phyloP scores from a whole-genome alignment of 2,113 vertebrate genomes.

The Cisticola juncidis region DNA sequence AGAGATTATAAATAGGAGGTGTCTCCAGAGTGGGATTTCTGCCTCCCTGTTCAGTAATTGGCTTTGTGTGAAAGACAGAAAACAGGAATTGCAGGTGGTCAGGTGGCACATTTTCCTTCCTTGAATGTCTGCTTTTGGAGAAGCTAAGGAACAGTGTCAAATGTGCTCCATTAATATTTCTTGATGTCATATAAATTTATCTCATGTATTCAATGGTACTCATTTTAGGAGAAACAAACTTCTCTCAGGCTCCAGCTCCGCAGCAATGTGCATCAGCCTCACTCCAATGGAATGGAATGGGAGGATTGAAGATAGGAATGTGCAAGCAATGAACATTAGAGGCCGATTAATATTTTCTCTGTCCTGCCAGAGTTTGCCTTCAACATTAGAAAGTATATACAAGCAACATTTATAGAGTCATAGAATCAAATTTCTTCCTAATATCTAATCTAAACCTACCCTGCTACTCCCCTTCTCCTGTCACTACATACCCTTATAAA shows the following conservation, averaged over 20 bases:
- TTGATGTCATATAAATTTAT: background rate
- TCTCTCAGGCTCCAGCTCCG: background rate
- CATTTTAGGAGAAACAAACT: background rate
- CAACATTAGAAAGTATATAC: background rate
- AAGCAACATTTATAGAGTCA: background rate
- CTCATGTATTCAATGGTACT: accelerated
- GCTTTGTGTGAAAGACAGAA: background rate
- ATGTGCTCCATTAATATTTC: background rate
- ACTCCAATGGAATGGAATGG: background rate
- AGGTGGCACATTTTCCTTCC: background rate
- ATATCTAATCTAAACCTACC: background rate
- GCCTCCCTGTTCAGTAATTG: background rate
- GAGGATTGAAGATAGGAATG: background rate
- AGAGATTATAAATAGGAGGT: background rate
- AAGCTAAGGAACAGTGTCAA: background rate
- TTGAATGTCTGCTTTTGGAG: background rate
- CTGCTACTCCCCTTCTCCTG: background rate
- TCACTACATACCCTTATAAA: background rate
- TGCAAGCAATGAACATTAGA: background rate
- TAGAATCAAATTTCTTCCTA: background rate
- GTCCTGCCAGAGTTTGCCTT: background rate
- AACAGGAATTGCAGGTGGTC: background rate
- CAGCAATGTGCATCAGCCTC: background rate
- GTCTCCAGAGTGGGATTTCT: background rate
- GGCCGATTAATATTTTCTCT: background rate